Conservation (phyloP, 53 echinoderm and acorn worm genomes). For the Henricia sp. region DNA sequence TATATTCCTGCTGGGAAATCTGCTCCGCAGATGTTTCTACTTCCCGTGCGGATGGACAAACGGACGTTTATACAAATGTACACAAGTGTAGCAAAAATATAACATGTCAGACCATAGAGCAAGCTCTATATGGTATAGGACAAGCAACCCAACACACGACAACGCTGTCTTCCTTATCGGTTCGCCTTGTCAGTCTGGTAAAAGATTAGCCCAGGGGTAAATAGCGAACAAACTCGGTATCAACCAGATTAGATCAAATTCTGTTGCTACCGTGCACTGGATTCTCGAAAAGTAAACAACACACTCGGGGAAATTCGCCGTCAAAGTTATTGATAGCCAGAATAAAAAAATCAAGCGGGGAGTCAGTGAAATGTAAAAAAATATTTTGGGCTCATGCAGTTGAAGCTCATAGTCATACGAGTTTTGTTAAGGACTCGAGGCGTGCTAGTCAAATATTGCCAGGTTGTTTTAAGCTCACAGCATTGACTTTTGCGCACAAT, state of each 20-base stretch:
- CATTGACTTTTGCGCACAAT: too few species aligned
- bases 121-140: neutral
- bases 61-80: neutral
- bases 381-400: too few species aligned
- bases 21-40: neutral
- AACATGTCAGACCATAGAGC: neutral
- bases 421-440: too few species aligned
- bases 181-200: constrained; percentile 34
- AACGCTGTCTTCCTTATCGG: constrained; percentile 24
- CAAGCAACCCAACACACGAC: constrained; percentile 4
- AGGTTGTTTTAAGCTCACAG: too few species aligned
- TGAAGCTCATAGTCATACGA: too few species aligned
- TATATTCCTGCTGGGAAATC: too few species aligned
- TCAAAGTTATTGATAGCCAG: too few species aligned
- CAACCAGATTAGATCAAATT: constrained; percentile 38
- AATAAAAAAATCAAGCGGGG: too few species aligned
- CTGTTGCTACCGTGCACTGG: constrained; percentile 35
- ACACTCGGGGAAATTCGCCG: constrained; percentile 11
- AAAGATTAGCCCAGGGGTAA: constrained; percentile 34
- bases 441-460: too few species aligned
- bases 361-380: too few species aligned
- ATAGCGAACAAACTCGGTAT: constrained; percentile 2
- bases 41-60: too few species aligned
- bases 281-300: neutral
- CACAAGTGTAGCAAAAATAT: neutral